phyloP scores from a whole-genome alignment of 2,888 invertebrate species.

The Troglohyphantes excavatus region DNA sequence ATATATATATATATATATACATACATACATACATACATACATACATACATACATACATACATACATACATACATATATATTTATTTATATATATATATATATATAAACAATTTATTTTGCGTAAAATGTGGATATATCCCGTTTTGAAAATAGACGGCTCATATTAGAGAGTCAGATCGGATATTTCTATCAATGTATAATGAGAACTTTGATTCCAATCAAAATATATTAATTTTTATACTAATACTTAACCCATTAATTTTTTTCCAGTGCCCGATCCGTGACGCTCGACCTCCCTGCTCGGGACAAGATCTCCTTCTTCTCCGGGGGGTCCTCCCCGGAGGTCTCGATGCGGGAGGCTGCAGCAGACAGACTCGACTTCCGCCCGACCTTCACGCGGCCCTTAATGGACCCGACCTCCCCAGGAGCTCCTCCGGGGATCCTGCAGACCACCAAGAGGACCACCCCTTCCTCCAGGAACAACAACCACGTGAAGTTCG shows the following conservation, averaged over 20 bases:
- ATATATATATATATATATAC: too few species aligned
- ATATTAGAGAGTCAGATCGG: not conserved
- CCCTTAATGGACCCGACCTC: not conserved
- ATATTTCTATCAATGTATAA: not conserved
- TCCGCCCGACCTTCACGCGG: not conserved
- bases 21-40: too few species aligned
- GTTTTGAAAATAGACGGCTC: too few species aligned
- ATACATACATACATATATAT: too few species aligned
- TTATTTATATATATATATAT: too few species aligned
- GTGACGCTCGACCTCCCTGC: conserved; percentile 69
- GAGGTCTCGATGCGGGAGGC: conserved; percentile 61
- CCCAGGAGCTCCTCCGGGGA: not conserved
- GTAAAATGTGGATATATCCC: too few species aligned
- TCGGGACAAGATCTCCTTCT: conserved; percentile 63
- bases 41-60: too few species aligned
- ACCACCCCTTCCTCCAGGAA: conserved; percentile 32
- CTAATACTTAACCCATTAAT: not conserved
- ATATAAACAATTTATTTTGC: too few species aligned
- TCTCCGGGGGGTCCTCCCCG: conserved; percentile 72
- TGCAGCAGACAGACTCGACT: conserved; percentile 45
- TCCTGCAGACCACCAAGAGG: conserved; percentile 7
- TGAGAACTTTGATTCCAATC: not conserved
- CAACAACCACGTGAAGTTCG: conserved; percentile 70
- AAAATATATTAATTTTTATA: not conserved
- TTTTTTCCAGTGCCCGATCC: conserved; percentile 60